Evolutionary conservation across 1,140 invertebrate genomes (phyloP).

Genomic region (Drosophila saltans): DNA sequence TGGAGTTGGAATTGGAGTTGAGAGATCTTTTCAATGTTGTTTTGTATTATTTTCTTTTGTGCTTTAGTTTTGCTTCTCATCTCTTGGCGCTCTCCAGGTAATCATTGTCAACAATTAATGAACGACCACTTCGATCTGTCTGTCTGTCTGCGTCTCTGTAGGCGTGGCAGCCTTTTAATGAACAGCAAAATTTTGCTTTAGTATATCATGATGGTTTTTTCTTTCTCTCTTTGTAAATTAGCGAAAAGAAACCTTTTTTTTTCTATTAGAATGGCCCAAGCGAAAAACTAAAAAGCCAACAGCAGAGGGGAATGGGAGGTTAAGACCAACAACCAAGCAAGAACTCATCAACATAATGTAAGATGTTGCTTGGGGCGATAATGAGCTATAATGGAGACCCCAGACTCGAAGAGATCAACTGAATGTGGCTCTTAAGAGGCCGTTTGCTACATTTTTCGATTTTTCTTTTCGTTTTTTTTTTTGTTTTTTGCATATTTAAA

Average conservation of each 20-base stretch:
- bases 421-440: conserved; percentile 48
- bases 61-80: conserved; percentile 38
- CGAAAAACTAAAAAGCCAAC: conserved; percentile 2
- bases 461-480: conserved; percentile 20
- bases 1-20: background rate
- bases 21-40: conserved; percentile 4
- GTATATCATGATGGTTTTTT: background rate
- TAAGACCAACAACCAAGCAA: background rate
- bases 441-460: conserved; percentile 51
- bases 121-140: conserved; percentile 44
- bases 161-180: conserved; percentile 73
- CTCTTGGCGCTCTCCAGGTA: conserved; percentile 56
- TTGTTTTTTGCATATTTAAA: conserved; percentile 74
- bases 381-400: conserved; percentile 82
- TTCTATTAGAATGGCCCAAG: conserved; percentile 66
- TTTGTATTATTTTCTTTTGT: conserved; percentile 19
- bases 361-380: conserved; percentile 81
- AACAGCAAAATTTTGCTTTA: conserved; percentile 44
- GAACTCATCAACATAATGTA: conserved; percentile 83
- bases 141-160: conserved; percentile 37
- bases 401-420: conserved; percentile 18
- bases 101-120: conserved; percentile 82
- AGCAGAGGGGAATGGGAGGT: background rate
- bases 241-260: conserved; percentile 55
- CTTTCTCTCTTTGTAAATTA: conserved; percentile 44